Evolutionary conservation across 2,888 invertebrate species (phyloP).

Genomic region (Macrophya annulata): DNA sequence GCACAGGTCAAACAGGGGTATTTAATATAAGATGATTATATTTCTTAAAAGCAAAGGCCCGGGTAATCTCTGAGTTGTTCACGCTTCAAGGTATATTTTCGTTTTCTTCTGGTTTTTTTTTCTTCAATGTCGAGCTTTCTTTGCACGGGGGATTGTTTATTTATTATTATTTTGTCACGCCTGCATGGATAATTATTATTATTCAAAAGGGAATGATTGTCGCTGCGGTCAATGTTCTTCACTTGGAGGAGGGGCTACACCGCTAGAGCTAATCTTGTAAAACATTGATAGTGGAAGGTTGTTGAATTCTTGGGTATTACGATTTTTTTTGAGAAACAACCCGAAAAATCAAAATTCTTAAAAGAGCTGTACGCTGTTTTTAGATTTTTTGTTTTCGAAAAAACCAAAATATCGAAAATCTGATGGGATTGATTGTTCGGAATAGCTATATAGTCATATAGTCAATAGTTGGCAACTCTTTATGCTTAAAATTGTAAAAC

Average conservation of each 20-base stretch:
- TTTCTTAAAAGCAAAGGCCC: slow-evolving; percentile 5
- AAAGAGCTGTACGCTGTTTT: no score
- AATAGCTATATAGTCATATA: no score
- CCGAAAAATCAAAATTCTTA: no score
- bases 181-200: slow-evolving; percentile 8
- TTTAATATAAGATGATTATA: slow-evolving; percentile 46
- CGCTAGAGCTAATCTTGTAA: no score
- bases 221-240: not conserved
- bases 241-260: not conserved
- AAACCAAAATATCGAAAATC: no score
- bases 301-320: no score
- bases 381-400: no score
- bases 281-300: no score
- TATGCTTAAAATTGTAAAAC: no score
- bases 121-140: not conserved
- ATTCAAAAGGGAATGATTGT: not conserved
- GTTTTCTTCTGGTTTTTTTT: not conserved
- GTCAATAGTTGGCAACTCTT: no score
- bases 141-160: not conserved
- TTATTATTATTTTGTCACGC: not conserved
- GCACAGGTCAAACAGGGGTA: slow-evolving; percentile 48
- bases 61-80: slow-evolving; percentile 6
- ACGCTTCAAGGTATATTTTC: slow-evolving; percentile 22
- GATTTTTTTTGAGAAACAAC: no score
- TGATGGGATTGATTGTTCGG: no score